Evolutionary conservation across 2,888 invertebrate genomes (phyloP), one percentile per base, ranked within the genome.

Genomic region (Augiades crinisus): DNA sequence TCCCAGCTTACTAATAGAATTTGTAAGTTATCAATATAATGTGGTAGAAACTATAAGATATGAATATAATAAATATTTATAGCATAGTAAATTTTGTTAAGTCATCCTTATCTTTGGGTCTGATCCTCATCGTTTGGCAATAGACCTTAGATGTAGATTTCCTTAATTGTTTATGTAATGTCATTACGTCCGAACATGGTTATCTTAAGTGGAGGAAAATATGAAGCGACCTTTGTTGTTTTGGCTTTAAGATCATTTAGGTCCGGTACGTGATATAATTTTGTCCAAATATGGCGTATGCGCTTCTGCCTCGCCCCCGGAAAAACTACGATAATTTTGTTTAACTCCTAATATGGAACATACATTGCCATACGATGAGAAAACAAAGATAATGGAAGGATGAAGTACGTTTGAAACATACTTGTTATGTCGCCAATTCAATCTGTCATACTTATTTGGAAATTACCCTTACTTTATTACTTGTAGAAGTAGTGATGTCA

Each of bases 211-310:
- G 12, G 33, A 41, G 30, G 8, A 31, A 38, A 38, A 31, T 38
- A 19, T 44, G 33, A 43, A n/a, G 41, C 8, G 19, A 50, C 49
- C 49, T 50, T 50, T 50, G 49, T 36, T 14, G 49, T 43, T 50
- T 7, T 19, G 34, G 17, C 43, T 22, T 27, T 17, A 50, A 50
- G 34, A 43, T 43, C 49, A 16, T 34, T 43, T 50, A 36, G 27
- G 36, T 50, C 17, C 43, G 5, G 17, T 34, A 50, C 49, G 49
- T 50, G 49, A 50, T 17, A 43, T 36, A 34, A 45, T 49, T 54
- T 45, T 54, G 49, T 19, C 49, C 37, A 40, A 50, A 40, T 40
- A 49, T 8, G 37, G 43, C 14, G 6, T 8, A 31, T 34, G 22
- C 31, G 33, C 50, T 30, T 43, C 36, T 50, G 36, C 43, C 21